Evolutionary conservation across 2,113 vertebrate genomes (phyloP).

Genomic region (Sciurus niger): DNA sequence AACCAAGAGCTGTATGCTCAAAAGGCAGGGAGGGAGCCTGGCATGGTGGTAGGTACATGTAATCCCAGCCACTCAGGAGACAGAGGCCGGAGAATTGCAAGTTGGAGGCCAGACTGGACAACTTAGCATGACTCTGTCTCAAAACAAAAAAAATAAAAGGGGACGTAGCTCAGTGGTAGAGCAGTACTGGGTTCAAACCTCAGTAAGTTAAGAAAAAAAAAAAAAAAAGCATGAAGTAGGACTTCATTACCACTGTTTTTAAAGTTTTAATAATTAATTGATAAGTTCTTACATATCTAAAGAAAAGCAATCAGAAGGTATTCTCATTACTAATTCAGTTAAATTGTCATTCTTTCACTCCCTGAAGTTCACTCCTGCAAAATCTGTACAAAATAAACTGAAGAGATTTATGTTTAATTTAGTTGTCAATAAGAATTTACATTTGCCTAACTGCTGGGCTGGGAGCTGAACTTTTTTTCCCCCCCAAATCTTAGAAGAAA

Average conservation of each 20-base stretch:
- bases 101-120: neutral
- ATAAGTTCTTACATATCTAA: constrained; percentile 68
- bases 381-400: constrained; percentile 81
- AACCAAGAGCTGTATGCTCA: constrained; percentile 56
- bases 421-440: constrained; percentile 72
- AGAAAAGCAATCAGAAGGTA: constrained; percentile 59
- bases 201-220: neutral
- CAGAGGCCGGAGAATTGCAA: neutral
- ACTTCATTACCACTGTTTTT: constrained; percentile 26
- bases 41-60: neutral
- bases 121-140: neutral
- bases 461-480: constrained; percentile 53
- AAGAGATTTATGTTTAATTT: constrained; percentile 79
- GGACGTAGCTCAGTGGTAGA: neutral
- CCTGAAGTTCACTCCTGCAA: constrained; percentile 43
- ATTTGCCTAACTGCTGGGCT: constrained; percentile 80
- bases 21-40: neutral
- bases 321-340: constrained; percentile 32
- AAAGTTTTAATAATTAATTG: constrained; percentile 74
- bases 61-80: neutral
- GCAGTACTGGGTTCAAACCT: neutral
- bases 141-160: neutral
- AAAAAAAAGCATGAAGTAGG: fast-evolving
- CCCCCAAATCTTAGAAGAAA: constrained; percentile 21
- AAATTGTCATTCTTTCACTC: constrained; percentile 10